Evolutionary conservation across 2,888 invertebrate genomes (phyloP).

Genomic region (Drosophila prolongata): DNA sequence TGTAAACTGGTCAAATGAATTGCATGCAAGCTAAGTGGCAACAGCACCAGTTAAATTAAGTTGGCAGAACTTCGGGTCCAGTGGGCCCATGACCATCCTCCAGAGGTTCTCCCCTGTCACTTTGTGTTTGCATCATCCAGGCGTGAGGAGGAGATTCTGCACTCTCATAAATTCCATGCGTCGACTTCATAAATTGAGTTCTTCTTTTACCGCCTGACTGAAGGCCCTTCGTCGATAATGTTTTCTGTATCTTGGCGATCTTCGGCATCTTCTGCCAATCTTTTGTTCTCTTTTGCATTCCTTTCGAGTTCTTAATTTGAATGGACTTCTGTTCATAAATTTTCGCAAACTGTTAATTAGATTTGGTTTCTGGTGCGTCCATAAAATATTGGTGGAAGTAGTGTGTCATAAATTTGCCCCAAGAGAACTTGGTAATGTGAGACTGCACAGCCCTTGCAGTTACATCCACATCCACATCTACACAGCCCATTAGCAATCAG

Average conservation of each 20-base stretch:
- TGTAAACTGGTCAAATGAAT: constrained; percentile 63
- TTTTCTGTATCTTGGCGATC: constrained; percentile 26
- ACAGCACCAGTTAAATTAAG: constrained; percentile 54
- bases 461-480: constrained; percentile 5
- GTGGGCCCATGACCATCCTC: constrained; percentile 1
- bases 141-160: constrained; percentile 16
- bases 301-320: constrained; percentile 13
- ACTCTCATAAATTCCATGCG: constrained; percentile 68
- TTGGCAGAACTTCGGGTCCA: constrained; percentile 52
- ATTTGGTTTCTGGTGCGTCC: constrained; percentile 43
- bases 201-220: constrained; percentile 48
- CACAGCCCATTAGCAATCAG: constrained; percentile 42
- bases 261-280: constrained; percentile 14
- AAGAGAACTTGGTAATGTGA: constrained; percentile 23
- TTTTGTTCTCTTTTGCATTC: constrained; percentile 16
- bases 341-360: constrained; percentile 58
- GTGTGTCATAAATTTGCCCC: constrained; percentile 38
- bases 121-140: constrained; percentile 48
- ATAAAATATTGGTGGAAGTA: constrained; percentile 37
- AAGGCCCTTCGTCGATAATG: constrained; percentile 45
- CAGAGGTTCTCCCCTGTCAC: constrained; percentile 45
- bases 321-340: constrained; percentile 59
- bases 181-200: constrained; percentile 65
- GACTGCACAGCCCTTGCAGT: constrained; percentile 2
- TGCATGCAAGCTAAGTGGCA: constrained; percentile 61